Base-by-base conservation (phyloP, 2,888 invertebrate species). In the Hyalella azteca region DNA sequence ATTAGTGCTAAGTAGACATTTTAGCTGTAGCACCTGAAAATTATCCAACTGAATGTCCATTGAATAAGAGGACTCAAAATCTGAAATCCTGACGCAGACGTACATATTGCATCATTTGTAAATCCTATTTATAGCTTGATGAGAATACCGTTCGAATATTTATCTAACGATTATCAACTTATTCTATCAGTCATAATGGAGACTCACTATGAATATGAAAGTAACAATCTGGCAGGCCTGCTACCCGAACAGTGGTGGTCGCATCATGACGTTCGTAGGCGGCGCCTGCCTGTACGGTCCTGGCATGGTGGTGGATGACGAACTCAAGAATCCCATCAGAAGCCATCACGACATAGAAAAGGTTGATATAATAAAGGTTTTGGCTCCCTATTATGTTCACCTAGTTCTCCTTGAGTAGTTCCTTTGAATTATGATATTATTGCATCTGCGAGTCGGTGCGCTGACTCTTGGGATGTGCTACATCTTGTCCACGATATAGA, bases 281-380 rank as follows among this genome's bases (percentile, higher is more conserved):
- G 99, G 99, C 0, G 95, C 99, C 0, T 98, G 98, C 89, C 98
- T 98, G 79, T 96, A 97, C 90, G 99, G 97, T 0, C 97, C 97
- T 13, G 97, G 97, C 87, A 95, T 95, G 90, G 96, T 98, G 75
- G 94, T 98, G 5, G 97, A 97, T 86, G 98, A 99, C 89, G 99
- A 99, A 88, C 91, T 99, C 76, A 96, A 97, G 87, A 95, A 96
- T 88, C 98, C 98, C 0, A 99, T 99, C 87, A 92, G 98, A 78
- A 96, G 96, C 41, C 99, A 99, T 90, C 98, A 99, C 87, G 98
- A 98, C 88, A 99, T 99, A 86, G 98, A 98, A 86, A 95, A 95
- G 87, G 84, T 84, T n/a, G n/a, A n/a, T n/a, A n/a, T n/a, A n/a
- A n/a, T n/a, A n/a, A n/a, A n/a, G n/a, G n/a, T n/a, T n/a, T n/a